Conservation (phyloP, 2,888 invertebrate genomes). For the Cheilosia grossa region DNA sequence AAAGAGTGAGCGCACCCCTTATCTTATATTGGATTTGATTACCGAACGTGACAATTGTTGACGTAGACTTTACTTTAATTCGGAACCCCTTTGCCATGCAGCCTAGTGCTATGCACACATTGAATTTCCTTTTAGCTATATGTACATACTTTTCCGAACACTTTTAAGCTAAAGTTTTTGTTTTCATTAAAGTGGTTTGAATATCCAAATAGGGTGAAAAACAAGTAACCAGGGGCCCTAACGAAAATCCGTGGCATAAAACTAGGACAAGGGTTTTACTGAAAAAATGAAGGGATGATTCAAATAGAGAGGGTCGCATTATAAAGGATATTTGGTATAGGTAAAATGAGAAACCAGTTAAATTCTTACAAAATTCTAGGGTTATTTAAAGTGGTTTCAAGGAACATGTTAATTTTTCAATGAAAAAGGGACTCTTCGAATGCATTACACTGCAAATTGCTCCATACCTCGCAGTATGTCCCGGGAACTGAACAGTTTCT, state of each 20-base stretch:
- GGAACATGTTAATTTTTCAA: no score
- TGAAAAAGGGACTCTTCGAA: no score
- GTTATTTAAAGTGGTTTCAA: slow-evolving; percentile 8
- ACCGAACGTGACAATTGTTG: slow-evolving; percentile 58
- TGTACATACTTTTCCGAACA: slow-evolving; percentile 16
- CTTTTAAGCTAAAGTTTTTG: slow-evolving; percentile 20
- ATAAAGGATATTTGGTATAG: slow-evolving; percentile 6
- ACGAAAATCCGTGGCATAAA: slow-evolving; percentile 8
- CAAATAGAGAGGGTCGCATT: slow-evolving; percentile 17
- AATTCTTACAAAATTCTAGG: slow-evolving; percentile 2
- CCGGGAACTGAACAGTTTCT: no score
- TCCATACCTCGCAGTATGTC: no score
- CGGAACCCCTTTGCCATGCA: slow-evolving; percentile 13
- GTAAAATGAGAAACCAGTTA: slow-evolving; percentile 20
- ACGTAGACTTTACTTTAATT: slow-evolving; percentile 18
- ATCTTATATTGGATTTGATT: slow-evolving; percentile 41
- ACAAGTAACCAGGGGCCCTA: slow-evolving; percentile 17
- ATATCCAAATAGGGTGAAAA: slow-evolving; percentile 59
- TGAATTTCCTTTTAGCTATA: slow-evolving; percentile 4
- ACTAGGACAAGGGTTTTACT: slow-evolving; percentile 25
- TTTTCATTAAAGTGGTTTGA: slow-evolving; percentile 52
- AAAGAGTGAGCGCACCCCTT: neutral
- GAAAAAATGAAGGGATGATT: slow-evolving; percentile 13
- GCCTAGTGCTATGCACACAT: slow-evolving; percentile 3
- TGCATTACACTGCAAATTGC: no score